These are phyloP conservation scores for Mythimna vitellina DNA, from an alignment of 2,888 invertebrate genomes.

Conservation along the genomic window DNA sequence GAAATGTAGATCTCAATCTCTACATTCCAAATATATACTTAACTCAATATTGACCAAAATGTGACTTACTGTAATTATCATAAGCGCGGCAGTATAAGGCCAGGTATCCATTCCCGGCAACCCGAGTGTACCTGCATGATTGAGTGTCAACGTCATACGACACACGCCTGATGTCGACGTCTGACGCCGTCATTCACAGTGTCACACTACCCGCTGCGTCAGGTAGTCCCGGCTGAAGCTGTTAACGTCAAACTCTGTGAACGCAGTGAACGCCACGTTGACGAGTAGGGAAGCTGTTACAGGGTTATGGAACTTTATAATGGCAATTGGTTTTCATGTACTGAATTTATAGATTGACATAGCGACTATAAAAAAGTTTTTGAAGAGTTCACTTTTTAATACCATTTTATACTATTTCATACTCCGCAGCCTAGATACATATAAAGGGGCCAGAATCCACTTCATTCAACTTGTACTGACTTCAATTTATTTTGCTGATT, in stretches of 20 bases:
- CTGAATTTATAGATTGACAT: background rate
- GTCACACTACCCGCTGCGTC: constrained; percentile 9
- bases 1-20: no score
- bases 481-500: no score
- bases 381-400: no score
- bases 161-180: constrained; percentile 1
- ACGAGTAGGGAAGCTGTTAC: background rate
- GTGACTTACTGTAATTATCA: no score
- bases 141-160: constrained; percentile 5
- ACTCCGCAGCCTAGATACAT: no score
- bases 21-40: no score
- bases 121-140: background rate
- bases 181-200: constrained; percentile 19
- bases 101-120: background rate
- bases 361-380: no score
- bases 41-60: no score
- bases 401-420: no score
- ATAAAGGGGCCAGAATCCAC: no score
- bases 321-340: background rate
- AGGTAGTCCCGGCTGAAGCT: constrained; percentile 18
- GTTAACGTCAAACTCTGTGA: constrained; percentile 6
- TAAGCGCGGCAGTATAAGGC: no score
- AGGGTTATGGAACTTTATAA: constrained; percentile 7
- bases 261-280: constrained; percentile 9
- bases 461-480: no score